Conservation (phyloP, 2,797 vertebrate species). For the Xenops minutus region DNA sequence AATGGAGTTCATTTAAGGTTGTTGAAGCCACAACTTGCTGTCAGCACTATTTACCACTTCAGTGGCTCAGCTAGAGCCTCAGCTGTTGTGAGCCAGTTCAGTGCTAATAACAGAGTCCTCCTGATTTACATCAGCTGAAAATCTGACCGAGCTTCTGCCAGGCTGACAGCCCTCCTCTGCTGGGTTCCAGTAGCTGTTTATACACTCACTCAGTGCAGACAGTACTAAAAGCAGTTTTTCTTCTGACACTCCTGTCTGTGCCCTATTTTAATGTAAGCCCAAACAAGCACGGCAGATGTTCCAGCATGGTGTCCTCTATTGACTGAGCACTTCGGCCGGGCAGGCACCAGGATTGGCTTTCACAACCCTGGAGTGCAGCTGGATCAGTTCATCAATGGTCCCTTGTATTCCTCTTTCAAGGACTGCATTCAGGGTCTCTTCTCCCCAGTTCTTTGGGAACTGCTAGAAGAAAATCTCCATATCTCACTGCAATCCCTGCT, state of each 20-base stretch:
- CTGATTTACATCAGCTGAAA: constrained; percentile 70
- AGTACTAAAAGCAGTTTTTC: constrained; percentile 38
- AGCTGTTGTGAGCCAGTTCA: constrained; percentile 54
- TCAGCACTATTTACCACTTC: constrained; percentile 70
- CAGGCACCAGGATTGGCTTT: background rate
- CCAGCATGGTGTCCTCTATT: background rate
- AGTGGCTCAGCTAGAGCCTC: constrained; percentile 61
- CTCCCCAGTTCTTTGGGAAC: background rate
- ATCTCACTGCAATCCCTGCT: background rate
- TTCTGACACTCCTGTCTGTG: constrained; percentile 24
- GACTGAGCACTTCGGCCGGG: background rate
- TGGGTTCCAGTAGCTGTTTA: constrained; percentile 63
- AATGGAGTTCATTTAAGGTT: constrained; percentile 70
- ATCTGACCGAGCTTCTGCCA: constrained; percentile 51
- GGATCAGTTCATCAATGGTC: background rate
- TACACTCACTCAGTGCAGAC: background rate
- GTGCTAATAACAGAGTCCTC: constrained; percentile 36
- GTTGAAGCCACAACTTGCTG: constrained; percentile 65
- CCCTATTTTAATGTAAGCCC: background rate
- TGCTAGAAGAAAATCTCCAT: background rate
- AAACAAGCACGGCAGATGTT: background rate
- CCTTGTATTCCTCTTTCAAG: background rate
- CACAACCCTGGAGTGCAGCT: background rate
- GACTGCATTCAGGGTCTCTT: background rate
- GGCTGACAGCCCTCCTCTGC: constrained; percentile 64